These are phyloP conservation scores for Meleagris gallopavo DNA, from an alignment of 2,113 vertebrate genomes.

Conservation along the genomic window DNA sequence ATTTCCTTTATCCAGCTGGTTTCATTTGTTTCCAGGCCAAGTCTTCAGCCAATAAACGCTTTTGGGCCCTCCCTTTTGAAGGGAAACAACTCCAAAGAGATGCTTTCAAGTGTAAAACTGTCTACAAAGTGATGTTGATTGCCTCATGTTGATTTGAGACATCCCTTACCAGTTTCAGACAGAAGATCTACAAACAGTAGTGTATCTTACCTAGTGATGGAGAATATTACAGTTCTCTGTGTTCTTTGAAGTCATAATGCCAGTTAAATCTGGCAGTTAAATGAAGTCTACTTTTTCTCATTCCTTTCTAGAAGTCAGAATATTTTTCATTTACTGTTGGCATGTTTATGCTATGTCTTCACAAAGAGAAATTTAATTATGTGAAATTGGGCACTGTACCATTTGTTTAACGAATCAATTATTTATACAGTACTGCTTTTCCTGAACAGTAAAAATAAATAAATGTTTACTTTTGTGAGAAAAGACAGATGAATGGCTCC, in stretches of 20 bases:
- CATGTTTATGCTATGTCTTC: background rate
- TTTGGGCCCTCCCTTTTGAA: too few relatives aligned
- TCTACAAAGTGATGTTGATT: too few relatives aligned
- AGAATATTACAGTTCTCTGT: background rate
- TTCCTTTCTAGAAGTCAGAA: background rate
- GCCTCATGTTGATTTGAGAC: too few relatives aligned
- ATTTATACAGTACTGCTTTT: background rate
- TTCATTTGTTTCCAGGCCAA: too few relatives aligned
- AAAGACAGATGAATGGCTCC: background rate
- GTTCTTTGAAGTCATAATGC: background rate
- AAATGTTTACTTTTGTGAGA: constrained; percentile 10
- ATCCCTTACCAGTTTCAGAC: too few relatives aligned
- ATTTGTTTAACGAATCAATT: constrained; percentile 6
- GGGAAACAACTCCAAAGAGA: too few relatives aligned
- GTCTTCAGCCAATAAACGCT: too few relatives aligned
- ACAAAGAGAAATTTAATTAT: constrained; percentile 10
- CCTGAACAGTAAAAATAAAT: background rate
- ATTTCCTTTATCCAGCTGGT: too few relatives aligned
- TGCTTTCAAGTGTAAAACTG: too few relatives aligned
- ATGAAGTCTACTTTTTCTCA: background rate
- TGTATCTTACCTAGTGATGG: background rate
- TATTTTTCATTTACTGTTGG: background rate
- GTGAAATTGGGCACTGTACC: background rate
- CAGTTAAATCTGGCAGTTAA: constrained; percentile 2
- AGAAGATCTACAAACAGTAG: background rate